These are phyloP conservation scores for Mus spretus DNA, from an alignment of 2,797 vertebrate species.

Conservation along the genomic window DNA sequence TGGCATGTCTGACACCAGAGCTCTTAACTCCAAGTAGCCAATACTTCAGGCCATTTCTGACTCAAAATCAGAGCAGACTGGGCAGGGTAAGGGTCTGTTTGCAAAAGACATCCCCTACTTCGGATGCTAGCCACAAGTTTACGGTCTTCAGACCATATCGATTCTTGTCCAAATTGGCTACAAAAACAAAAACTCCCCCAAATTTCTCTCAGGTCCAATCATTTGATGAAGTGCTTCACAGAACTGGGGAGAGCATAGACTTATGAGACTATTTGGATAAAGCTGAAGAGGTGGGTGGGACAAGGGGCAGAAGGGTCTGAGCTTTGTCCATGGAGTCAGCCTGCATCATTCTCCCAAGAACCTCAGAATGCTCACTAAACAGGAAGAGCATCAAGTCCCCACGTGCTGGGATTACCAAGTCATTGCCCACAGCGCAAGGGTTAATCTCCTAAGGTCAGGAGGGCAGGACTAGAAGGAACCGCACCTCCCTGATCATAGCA, in stretches of 20 bases:
- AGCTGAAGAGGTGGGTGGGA: neutral
- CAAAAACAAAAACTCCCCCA: neutral
- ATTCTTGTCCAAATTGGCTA: neutral
- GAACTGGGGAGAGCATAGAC: neutral
- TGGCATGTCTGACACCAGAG: neutral
- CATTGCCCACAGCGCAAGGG: neutral
- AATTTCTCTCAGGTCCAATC: neutral
- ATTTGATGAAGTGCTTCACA: neutral
- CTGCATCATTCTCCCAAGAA: rapidly evolving
- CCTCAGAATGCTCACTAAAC: rapidly evolving
- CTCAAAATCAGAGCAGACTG: neutral
- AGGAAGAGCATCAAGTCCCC: neutral
- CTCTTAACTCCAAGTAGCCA: neutral
- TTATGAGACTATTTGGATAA: neutral
- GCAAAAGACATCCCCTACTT: neutral
- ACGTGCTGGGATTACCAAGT: neutral
- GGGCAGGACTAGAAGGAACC: neutral
- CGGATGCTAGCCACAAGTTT: neutral
- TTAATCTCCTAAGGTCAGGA: neutral
- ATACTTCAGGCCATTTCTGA: neutral
- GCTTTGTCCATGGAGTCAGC: neutral
- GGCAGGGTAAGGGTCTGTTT: neutral
- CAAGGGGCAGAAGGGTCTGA: neutral
- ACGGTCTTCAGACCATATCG: neutral
- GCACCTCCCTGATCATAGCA: neutral